phyloP scores from a whole-genome alignment of 2,797 vertebrate species.

The Squalus acanthias region DNA sequence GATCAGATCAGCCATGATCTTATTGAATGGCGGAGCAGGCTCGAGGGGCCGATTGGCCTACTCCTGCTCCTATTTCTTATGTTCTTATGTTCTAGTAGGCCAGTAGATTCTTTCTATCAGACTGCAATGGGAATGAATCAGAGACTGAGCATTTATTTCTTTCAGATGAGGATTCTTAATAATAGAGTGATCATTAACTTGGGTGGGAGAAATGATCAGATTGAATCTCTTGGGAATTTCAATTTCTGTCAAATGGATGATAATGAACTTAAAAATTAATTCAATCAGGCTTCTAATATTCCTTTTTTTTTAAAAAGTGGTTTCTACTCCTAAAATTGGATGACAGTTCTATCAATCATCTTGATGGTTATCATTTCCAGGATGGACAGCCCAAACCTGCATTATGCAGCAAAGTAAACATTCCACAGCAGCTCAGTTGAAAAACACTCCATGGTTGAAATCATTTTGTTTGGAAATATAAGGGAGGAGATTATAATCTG shows the following conservation, averaged over 20 bases:
- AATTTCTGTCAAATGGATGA: constrained; percentile 10
- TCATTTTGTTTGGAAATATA: background rate
- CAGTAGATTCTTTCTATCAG: background rate
- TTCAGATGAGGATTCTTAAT: background rate
- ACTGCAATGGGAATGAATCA: background rate
- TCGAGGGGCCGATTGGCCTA: too few relatives aligned
- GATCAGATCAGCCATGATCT: too few relatives aligned
- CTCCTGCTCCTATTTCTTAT: too few relatives aligned
- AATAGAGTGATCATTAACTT: constrained; percentile 30
- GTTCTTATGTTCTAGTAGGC: background rate
- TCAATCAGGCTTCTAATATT: background rate
- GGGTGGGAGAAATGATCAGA: constrained; percentile 6
- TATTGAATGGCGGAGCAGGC: too few relatives aligned
- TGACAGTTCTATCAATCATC: background rate
- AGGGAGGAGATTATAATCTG: background rate
- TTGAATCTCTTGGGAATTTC: background rate
- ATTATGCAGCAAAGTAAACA: background rate
- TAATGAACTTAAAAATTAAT: constrained; percentile 1
- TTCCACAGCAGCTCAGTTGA: background rate
- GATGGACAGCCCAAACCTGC: background rate
- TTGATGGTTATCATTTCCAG: background rate
- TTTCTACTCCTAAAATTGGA: background rate
- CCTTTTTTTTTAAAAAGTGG: background rate
- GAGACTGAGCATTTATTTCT: background rate
- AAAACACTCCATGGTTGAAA: background rate